Base-by-base conservation (phyloP, 2,888 invertebrate genomes). In the Phyllotreta striolata region DNA sequence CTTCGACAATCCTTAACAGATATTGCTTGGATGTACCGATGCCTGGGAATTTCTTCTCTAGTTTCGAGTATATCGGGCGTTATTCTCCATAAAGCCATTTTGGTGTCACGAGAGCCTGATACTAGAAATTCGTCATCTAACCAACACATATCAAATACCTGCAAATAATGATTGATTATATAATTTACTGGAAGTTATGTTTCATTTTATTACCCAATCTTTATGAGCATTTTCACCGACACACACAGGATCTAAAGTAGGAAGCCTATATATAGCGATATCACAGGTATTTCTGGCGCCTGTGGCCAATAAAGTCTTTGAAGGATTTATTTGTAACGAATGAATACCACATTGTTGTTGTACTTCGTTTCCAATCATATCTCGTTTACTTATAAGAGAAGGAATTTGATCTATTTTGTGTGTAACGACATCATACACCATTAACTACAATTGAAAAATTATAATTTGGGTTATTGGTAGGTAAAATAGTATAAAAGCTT, bases 61-160 rank as follows among this genome's bases (percentile, higher is more conserved):
- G 79, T 80, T 54, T 80, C 79, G 10, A 80, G 62, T 70, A 82
- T 72, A 66, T 81, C 79, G 0, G 81, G 77, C 3, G 80, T 91
- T 56, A 96, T 90, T 65, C 90, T 87, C 97, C 97, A 98, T 64
- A 97, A 83, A 14, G 94, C 93, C 84, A 97, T 87, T 78, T 90
- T 91, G 3, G 94, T 93, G 82, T 97, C 97, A 58, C 96, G 88
- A 0, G 96, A 95, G 8, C 96, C 96, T 5, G 96, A 94, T 62
- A 97, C 95, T 60, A 97, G 83, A 84, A 94, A 96, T 82, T 96
- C 92, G 82, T 98, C 97, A 81, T 98, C 97, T 66, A 98, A 82
- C 97, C 97, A 98, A 70, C 93, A 93, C 88, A 96, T 90, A 78
- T 97, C 97, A 81, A 93, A 87, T 67, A 88, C 86, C 86, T 87